These are phyloP conservation scores for Nephrocerus scutellatus DNA, from an alignment of 2,888 invertebrate genomes.

Conservation along the genomic window DNA sequence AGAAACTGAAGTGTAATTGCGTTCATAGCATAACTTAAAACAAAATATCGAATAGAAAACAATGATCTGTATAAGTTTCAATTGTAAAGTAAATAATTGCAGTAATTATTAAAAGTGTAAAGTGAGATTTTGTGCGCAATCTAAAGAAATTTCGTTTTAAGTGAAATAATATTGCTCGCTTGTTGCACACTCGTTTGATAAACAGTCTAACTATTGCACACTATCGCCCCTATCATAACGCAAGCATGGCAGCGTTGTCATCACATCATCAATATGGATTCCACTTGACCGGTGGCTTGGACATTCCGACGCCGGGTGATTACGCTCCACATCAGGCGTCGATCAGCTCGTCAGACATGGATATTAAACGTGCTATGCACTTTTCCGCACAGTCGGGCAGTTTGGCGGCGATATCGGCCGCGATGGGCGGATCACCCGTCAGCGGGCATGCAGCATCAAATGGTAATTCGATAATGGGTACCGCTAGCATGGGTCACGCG, in stretches of 20 bases:
- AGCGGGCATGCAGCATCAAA: conserved; percentile 37
- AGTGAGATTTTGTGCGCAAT: conserved; percentile 4
- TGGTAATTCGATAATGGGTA: conserved; percentile 34
- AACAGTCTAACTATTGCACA: conserved; percentile 6
- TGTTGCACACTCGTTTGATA: too few relatives aligned
- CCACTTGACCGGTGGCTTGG: conserved; percentile 44
- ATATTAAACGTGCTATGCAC: conserved; percentile 46
- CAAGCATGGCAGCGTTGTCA: conserved; percentile 43
- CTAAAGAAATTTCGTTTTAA: not conserved
- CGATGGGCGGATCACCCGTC: conserved; percentile 44
- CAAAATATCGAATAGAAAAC: not conserved
- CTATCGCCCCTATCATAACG: conserved; percentile 19
- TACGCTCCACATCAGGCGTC: conserved; percentile 39
- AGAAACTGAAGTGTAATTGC: conserved; percentile 3
- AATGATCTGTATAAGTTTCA: too few relatives aligned
- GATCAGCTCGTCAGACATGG: conserved; percentile 41
- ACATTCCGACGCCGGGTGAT: conserved; percentile 43
- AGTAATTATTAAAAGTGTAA: conserved; percentile 7
- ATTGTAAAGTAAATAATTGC: too few relatives aligned
- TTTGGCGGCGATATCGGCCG: conserved; percentile 41
- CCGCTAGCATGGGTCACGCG: conserved; percentile 42
- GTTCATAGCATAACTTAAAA: conserved; percentile 8
- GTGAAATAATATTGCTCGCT: conserved; percentile 15
- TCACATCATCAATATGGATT: conserved; percentile 48
- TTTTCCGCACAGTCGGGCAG: conserved; percentile 43